Percentiles rank a stretch among this genome's conserved stretches.
Conservation (phyloP, 2,888 invertebrate species). For the Clepsis dumicolana region DNA sequence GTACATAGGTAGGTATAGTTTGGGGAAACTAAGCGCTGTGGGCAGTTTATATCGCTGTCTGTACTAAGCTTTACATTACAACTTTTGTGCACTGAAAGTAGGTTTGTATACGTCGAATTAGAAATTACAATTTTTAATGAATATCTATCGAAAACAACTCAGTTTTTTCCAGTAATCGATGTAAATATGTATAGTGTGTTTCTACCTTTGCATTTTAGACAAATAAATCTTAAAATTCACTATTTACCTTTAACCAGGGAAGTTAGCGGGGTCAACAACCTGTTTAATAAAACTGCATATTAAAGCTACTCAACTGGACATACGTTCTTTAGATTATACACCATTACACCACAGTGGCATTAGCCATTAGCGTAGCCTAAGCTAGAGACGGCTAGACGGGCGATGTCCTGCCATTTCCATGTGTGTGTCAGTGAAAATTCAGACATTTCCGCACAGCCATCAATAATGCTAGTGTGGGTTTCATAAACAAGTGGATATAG, state of each 20-base stretch:
- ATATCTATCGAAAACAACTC: background rate
- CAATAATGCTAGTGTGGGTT: slow-evolving; percentile 4
- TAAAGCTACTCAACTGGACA: slow-evolving; percentile 28
- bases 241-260: background rate
- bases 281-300: slow-evolving; percentile 4
- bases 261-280: slow-evolving; percentile 22
- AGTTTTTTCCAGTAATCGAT: no score
- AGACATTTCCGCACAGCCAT: slow-evolving; percentile 26
- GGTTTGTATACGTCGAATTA: no score
- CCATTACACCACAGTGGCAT: no score
- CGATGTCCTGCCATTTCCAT: slow-evolving; percentile 50
- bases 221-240: no score
- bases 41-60: background rate
- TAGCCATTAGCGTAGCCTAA: slow-evolving; percentile 36
- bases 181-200: no score
- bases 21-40: background rate
- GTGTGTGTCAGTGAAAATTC: slow-evolving; percentile 40
- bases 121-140: no score
- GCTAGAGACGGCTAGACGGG: slow-evolving; percentile 49
- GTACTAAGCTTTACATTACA: background rate
- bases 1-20: slow-evolving; percentile 6
- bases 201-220: no score
- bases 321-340: slow-evolving; percentile 37
- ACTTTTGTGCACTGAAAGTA: background rate
- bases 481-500: slow-evolving; percentile 47